Conservation (phyloP, 2,113 vertebrate species). For the Scopus umbretta region DNA sequence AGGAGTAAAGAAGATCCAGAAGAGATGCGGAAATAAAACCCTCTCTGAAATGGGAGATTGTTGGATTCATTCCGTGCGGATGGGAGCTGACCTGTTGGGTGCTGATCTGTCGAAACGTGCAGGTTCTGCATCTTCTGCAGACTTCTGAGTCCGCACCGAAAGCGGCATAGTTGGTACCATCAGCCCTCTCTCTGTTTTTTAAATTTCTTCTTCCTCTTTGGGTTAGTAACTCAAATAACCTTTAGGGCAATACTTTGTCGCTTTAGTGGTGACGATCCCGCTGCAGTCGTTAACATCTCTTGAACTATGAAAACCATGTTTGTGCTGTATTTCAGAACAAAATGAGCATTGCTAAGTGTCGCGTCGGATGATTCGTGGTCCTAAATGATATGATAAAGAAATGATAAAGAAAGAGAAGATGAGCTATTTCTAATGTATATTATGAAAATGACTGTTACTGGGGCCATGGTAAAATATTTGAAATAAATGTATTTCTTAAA, state of each 20-base stretch:
- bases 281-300: not conserved
- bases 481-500: not conserved
- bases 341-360: not conserved
- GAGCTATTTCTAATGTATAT: not conserved
- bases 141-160: not conserved
- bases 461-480: not conserved
- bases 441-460: not conserved
- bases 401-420: not conserved
- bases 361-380: not conserved
- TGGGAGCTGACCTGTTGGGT: not conserved
- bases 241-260: not conserved
- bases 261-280: not conserved
- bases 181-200: not conserved
- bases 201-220: not conserved
- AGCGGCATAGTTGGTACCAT: rapidly evolving
- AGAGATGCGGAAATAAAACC: not conserved
- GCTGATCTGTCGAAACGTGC: not conserved
- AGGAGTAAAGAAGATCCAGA: not conserved
- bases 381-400: no score
- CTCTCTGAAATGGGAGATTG: rapidly evolving
- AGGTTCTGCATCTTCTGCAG: not conserved
- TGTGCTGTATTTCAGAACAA: not conserved
- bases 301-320: not conserved
- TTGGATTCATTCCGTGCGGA: not conserved
- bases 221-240: not conserved